Base-by-base conservation (phyloP, 1,140 invertebrate genomes). In the Tetramorium simillimum region DNA sequence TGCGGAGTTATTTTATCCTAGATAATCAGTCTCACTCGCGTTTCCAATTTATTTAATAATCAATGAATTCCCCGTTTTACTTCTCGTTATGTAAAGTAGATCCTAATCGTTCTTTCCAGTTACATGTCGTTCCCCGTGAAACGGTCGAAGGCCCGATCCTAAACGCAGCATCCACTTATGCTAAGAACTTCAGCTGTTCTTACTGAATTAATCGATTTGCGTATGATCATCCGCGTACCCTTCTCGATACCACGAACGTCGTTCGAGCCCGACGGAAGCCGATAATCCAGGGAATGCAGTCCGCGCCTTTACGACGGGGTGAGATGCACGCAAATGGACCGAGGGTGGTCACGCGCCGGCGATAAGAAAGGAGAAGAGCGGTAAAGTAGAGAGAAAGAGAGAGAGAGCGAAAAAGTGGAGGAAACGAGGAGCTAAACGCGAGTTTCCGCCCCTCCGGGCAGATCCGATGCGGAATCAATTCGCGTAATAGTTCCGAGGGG, bases 371-470 rank as follows among this genome's bases (percentile, higher is more conserved):
- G 24, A 53, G 51, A 33, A 60, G 10, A 28, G 16, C 4, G 70
- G 65, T 49, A 84, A 51, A 33, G 14, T 49, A 70, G 12, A 70
- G 16, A 62, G 18, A 67, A 2, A 58, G 28, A 33, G 62, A 72
- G 85, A 65, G 49, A n/a, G 60, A 21, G 43, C 10, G 21, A 40
- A 53, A 82, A 65, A 78, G 67, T 80, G 87, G 84, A 72, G 89
- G 87, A 94, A 93, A 93, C 93, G 92, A 94, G 93, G 93, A 93
- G 92, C 92, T 93, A 94, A 94, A 93, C 90, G 93, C 76, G 85
- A 85, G 91, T 93, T 93, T 89, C 91, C 82, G 65, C 91, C 88
- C 49, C 51, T 63, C 53, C 24, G 18, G 28, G 75, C 65, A 86
- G 88, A 91, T 87, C 86, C 92, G 89, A 94, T 93, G 91, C 88